Evolutionary conservation across 2,797 vertebrate species (phyloP).

Genomic region (Ispidina picta): DNA sequence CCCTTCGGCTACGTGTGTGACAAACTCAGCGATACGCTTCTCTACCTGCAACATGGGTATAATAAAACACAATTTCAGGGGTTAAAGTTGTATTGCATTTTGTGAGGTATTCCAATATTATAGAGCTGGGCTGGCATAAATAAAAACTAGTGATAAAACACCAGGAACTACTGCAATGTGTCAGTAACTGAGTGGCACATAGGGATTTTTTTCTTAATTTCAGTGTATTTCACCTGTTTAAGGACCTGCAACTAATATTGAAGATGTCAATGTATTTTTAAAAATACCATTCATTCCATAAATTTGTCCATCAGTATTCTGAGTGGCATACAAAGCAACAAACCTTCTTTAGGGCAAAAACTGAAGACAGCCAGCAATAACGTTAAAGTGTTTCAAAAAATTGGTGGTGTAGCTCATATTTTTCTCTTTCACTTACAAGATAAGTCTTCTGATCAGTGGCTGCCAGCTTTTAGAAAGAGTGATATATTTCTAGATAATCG

Average conservation of each 20-base stretch:
- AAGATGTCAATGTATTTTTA: not conserved
- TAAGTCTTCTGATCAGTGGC: slow-evolving; percentile 9
- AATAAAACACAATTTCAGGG: not conserved
- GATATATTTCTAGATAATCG: slow-evolving; percentile 39
- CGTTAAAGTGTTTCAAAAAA: not conserved
- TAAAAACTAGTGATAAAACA: not conserved
- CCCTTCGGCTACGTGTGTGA: accelerated
- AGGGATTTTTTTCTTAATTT: not conserved
- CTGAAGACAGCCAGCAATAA: not conserved
- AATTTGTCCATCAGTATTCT: not conserved
- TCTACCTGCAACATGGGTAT: not conserved
- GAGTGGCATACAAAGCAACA: not conserved
- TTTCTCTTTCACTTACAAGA: not conserved
- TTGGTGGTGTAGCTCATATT: not conserved
- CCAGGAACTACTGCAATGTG: not conserved
- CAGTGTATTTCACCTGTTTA: not conserved
- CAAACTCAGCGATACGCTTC: accelerated
- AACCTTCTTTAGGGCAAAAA: not conserved
- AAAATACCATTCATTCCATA: not conserved
- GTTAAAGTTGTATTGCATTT: not conserved
- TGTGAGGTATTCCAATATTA: not conserved
- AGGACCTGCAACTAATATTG: not conserved
- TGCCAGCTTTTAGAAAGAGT: slow-evolving; percentile 17
- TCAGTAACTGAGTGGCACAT: not conserved
- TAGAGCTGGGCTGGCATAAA: not conserved